Evolutionary conservation across 1,140 invertebrate species (phyloP).

Genomic region (Muscidifurax raptorellus): DNA sequence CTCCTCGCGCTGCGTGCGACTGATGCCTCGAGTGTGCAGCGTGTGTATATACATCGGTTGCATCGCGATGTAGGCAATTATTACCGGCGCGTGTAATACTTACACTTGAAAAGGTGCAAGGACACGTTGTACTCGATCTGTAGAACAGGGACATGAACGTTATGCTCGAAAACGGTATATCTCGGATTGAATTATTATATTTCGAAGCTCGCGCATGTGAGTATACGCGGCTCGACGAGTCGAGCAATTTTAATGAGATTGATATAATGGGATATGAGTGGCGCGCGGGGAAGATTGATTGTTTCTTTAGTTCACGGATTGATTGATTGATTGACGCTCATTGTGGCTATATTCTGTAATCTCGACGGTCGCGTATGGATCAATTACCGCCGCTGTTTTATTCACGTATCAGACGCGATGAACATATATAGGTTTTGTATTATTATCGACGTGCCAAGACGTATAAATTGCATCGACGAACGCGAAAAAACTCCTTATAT

Average conservation of each 20-base stretch:
- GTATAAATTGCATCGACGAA: no score
- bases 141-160: no score
- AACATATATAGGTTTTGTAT: background rate
- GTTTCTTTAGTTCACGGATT: background rate
- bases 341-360: no score
- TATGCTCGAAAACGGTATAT: no score
- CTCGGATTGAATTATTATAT: background rate
- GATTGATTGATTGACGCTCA: constrained; percentile 9
- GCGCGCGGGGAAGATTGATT: constrained; percentile 2
- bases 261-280: background rate
- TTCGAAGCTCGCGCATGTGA: background rate
- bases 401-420: background rate
- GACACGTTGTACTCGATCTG: no score
- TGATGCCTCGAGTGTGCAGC: no score
- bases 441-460: no score
- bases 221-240: no score
- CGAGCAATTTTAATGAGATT: background rate
- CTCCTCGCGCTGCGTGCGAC: no score
- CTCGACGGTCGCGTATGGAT: background rate
- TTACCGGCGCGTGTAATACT: background rate
- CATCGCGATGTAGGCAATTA: background rate
- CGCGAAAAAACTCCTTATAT: background rate
- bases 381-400: background rate
- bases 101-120: no score
- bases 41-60: background rate